Evolutionary conservation across 2,888 invertebrate genomes (phyloP).

Genomic region (Cryptus armator): DNA sequence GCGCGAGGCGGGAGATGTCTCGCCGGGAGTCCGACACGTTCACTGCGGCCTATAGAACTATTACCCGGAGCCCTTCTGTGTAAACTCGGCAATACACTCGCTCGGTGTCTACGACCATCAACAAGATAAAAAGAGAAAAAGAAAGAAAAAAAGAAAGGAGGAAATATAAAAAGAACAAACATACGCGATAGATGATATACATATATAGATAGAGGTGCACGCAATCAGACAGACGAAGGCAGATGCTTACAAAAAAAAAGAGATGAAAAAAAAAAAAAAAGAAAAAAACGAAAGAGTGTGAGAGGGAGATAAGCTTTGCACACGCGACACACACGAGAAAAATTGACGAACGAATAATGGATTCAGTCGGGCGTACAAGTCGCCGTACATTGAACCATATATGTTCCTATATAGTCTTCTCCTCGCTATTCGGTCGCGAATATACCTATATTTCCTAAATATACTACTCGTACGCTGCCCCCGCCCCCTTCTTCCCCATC

Average conservation of each 20-base stretch:
- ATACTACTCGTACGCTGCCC: constrained; percentile 27
- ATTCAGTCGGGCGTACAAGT: constrained; percentile 67
- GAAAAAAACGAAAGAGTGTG: constrained; percentile 4
- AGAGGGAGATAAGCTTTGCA: constrained; percentile 13
- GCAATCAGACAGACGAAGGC: neutral
- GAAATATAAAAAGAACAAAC: neutral
- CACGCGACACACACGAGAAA: constrained; percentile 49
- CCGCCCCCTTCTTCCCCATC: neutral
- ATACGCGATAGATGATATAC: neutral
- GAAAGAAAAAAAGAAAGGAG: neutral
- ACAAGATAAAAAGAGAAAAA: neutral
- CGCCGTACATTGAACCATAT: constrained; percentile 58
- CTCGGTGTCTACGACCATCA: neutral
- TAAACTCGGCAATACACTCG: neutral
- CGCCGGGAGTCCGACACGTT: constrained; percentile 61
- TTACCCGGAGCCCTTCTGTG: constrained; percentile 24
- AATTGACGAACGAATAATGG: constrained; percentile 80
- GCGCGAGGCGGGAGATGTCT: constrained; percentile 60
- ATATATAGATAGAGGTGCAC: neutral
- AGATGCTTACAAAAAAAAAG: neutral
- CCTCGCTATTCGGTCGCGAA: constrained; percentile 1
- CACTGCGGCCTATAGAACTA: neutral
- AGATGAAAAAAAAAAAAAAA: neutral
- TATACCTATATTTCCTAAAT: constrained; percentile 48
- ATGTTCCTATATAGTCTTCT: neutral